Percentiles rank a stretch among this genome's conserved stretches.
Evolutionary conservation across 1,140 invertebrate species (phyloP).

Genomic region (Listronotus bonariensis): DNA sequence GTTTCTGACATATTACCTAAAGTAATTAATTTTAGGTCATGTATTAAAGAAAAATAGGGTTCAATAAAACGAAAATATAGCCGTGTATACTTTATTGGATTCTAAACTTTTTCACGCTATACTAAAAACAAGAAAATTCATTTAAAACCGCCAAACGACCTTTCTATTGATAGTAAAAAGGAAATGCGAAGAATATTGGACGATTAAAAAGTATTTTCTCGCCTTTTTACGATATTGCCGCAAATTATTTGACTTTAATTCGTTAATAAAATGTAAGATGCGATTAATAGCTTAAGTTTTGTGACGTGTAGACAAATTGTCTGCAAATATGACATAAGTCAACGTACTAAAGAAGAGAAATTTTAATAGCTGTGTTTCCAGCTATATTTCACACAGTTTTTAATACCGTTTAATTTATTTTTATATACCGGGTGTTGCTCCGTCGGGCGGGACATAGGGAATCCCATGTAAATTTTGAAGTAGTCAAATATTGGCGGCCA

Average conservation of each 20-base stretch:
- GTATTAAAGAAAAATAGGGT: no score
- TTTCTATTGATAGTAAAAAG: slow-evolving; percentile 31
- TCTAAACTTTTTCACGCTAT: slow-evolving; percentile 14
- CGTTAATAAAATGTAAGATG: slow-evolving; percentile 27
- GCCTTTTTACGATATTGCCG: slow-evolving; percentile 21
- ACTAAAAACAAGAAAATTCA: slow-evolving; percentile 19
- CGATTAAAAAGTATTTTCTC: slow-evolving; percentile 30
- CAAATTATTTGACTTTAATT: slow-evolving; percentile 14
- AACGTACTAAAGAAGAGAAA: no score
- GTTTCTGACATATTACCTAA: no score
- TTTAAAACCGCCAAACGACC: slow-evolving; percentile 20
- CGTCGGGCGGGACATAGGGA: no score
- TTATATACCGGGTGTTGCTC: no score
- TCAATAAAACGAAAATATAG: background rate
- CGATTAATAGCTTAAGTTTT: slow-evolving; percentile 21
- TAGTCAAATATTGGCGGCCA: no score
- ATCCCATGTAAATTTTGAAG: no score
- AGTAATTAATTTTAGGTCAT: no score
- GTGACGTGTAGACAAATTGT: slow-evolving; percentile 11
- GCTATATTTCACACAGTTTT: no score
- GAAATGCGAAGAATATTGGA: slow-evolving; percentile 22
- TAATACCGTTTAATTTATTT: no score
- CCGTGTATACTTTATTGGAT: background rate
- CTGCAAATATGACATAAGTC: slow-evolving; percentile 2
- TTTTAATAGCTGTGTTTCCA: no score